A percentile compares a stretch with the other conserved stretches of the same genome.
Conservation (phyloP, 2,113 vertebrate genomes). For the Sphyrna mokarran region DNA sequence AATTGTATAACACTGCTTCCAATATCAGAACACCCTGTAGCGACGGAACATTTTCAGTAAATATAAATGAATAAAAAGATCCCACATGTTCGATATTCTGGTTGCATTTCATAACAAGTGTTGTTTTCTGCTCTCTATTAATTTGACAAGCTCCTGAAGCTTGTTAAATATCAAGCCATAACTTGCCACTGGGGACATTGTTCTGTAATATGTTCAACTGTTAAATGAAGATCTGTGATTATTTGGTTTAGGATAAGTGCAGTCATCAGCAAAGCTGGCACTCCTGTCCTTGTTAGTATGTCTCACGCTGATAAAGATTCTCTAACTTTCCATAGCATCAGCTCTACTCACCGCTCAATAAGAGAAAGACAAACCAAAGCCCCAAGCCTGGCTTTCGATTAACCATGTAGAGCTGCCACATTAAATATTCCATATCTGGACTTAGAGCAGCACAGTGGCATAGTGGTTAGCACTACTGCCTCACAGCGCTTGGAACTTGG, state of each 20-base stretch:
- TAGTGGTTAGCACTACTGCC: too few species aligned
- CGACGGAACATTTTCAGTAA: not conserved
- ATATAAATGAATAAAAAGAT: not conserved
- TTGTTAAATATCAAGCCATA: constrained; percentile 12
- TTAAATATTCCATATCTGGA: not conserved
- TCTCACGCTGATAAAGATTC: not conserved
- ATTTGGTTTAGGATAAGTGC: not conserved
- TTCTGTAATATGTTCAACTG: constrained; percentile 16
- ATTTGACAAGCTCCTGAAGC: not conserved
- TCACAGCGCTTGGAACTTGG: too few species aligned
- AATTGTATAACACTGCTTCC: not conserved
- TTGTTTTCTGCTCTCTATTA: not conserved
- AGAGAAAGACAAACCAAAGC: not conserved
- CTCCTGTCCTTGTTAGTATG: not conserved
- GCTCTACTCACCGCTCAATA: not conserved
- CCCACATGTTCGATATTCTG: not conserved
- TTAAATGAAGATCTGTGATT: constrained; percentile 7
- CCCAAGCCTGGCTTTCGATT: not conserved
- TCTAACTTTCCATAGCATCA: not conserved
- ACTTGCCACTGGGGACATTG: constrained; percentile 12
- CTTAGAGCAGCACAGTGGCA: not conserved
- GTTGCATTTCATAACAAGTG: constrained; percentile 27
- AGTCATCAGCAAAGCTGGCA: not conserved
- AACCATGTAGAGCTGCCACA: not conserved
- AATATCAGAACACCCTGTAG: not conserved